Base-by-base conservation (phyloP, 2,888 invertebrate genomes). In the Atherix ibis region DNA sequence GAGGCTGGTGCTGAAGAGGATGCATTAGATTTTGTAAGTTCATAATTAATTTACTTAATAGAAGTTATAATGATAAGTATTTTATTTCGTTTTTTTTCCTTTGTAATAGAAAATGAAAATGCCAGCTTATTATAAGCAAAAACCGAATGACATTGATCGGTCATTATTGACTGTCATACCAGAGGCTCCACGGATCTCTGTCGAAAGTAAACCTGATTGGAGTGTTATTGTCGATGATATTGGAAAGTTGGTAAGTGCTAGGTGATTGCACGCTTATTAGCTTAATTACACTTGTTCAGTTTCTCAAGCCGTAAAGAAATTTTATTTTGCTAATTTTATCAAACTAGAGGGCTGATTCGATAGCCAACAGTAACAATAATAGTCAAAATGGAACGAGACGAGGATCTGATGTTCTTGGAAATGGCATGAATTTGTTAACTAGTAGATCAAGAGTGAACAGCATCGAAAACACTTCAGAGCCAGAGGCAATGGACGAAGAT, bases 101-200 rank as follows among this genome's bases (percentile, higher is more conserved):
- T n/a, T n/a, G n/a, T n/a, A n/a, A 40, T 64, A 88, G 85, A 83
- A 75, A 72, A 78, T 81, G 58, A 82, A 77, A 65, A 76, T 80
- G 2, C 74, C 88, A 2, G 73, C 72, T 8, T 81, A 78, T 56
- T 88, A 89, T 54, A 71, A 73, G 51, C 81, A 71, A 44, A 71
- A 77, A 48, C 69, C 73, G 13, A 69, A 73, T 42, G 88, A 89
- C 54, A 67, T 89, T 40, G 87, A 89, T 48, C 67, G 74, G 44
- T 71, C 71, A 38, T 62, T 73, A 30, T 63, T 88, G 18, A 68
- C 70, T 40, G 69, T 71, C 27, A 56, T 85, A 42, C 87, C 87
- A 5, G 83, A 85, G 33, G 84, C 84, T 17, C 87, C 88, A 2
- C 69, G 87, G 49, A 75, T 78, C 9, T 73, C 81, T 3, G 76